Percentiles rank a stretch among this genome's conserved stretches.
phyloP scores from a whole-genome alignment of 1,140 invertebrate genomes.

The Paraescarpia echinospica region DNA sequence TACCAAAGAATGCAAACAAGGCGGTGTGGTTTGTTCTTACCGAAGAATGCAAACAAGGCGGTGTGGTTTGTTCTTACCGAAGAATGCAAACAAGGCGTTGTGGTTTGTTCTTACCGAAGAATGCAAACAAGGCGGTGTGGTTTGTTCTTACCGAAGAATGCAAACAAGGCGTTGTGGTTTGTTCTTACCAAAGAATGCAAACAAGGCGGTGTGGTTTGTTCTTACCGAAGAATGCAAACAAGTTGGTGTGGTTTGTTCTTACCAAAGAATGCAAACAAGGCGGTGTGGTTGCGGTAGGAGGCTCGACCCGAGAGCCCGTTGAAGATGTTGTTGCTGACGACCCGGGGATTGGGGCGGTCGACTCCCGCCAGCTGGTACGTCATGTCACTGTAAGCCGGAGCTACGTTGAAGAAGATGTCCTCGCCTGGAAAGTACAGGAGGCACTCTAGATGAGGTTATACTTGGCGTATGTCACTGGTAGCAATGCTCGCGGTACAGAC shows the following conservation, averaged over 20 bases:
- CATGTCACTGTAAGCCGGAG: slow-evolving; percentile 91
- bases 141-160: too few species aligned
- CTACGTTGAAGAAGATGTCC: slow-evolving; percentile 85
- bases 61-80: too few species aligned
- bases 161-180: too few species aligned
- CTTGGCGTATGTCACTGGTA: neutral
- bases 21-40: too few species aligned
- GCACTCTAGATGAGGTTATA: neutral
- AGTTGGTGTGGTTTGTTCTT: slow-evolving; percentile 40
- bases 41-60: too few species aligned
- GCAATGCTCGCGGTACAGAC: neutral
- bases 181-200: too few species aligned
- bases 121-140: too few species aligned
- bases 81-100: too few species aligned
- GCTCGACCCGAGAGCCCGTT: slow-evolving; percentile 83
- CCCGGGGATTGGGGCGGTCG: slow-evolving; percentile 83
- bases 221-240: too few species aligned
- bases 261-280: slow-evolving; percentile 96
- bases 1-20: too few species aligned
- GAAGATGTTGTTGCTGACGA: slow-evolving; percentile 79
- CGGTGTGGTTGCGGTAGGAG: slow-evolving; percentile 85
- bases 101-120: too few species aligned
- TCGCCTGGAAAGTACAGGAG: slow-evolving; percentile 68
- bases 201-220: too few species aligned
- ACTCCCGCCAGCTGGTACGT: slow-evolving; percentile 75